A percentile compares a stretch with the other conserved stretches of the same genome.
phyloP scores from a whole-genome alignment of 64 coral and sea anemone genomes.

The Orbicella faveolata region DNA sequence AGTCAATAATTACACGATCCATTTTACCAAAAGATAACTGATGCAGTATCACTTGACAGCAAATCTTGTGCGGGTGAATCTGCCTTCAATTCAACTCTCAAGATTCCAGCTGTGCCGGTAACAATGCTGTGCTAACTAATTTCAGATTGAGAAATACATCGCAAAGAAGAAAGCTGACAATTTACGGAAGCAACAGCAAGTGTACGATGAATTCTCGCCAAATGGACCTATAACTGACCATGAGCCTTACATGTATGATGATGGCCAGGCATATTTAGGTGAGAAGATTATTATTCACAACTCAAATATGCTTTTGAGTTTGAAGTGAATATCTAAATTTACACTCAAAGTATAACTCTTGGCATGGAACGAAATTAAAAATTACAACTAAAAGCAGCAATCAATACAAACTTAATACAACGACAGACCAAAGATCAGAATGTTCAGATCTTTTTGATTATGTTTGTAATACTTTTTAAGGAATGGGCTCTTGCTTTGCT shows the following conservation, averaged over 20 bases:
- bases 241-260: conserved; percentile 59
- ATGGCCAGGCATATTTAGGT: conserved; percentile 71
- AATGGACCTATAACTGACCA: conserved; percentile 78
- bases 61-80: too few species aligned
- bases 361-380: too few species aligned
- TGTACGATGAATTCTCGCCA: conserved; percentile 97
- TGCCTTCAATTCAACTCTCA: too few species aligned
- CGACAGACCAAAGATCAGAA: too few species aligned
- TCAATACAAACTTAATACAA: too few species aligned
- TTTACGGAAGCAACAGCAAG: conserved; percentile 85
- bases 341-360: too few species aligned
- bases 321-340: not conserved
- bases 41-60: too few species aligned
- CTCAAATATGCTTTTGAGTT: not conserved
- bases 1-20: not conserved
- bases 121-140: not conserved
- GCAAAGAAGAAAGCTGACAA: conserved; percentile 79
- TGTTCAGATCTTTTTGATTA: too few species aligned
- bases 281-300: not conserved
- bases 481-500: too few species aligned
- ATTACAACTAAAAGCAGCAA: too few species aligned
- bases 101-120: not conserved
- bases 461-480: too few species aligned
- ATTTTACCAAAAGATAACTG: too few species aligned
- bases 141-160: conserved; percentile 90